These are phyloP conservation scores for human DNA, from an alignment of 2,113 vertebrate genomes.

Conservation along the genomic window DNA sequence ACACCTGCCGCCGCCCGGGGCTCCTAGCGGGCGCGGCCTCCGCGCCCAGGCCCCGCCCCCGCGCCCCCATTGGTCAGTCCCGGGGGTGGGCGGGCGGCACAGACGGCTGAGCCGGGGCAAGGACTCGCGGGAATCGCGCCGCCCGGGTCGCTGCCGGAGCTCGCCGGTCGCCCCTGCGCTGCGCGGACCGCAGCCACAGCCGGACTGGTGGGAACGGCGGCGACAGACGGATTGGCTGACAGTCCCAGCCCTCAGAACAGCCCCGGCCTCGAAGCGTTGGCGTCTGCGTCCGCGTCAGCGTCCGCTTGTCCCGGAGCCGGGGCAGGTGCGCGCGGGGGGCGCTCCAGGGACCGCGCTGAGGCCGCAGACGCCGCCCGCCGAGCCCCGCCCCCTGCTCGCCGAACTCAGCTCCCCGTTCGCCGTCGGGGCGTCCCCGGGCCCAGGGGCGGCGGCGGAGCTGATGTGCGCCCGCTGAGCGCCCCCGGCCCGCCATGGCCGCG, in stretches of 20 bases:
- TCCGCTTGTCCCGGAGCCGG: fast-evolving
- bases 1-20: neutral
- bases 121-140: neutral
- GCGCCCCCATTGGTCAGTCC: neutral
- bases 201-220: neutral
- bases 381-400: neutral
- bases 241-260: neutral
- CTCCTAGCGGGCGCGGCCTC: neutral
- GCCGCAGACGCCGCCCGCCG: neutral
- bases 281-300: neutral
- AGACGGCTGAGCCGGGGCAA: fast-evolving
- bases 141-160: neutral
- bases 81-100: neutral
- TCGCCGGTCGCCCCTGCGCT: no score
- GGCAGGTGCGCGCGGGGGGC: neutral
- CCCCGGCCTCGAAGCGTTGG: neutral
- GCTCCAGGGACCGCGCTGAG: neutral
- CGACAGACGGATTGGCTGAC: neutral
- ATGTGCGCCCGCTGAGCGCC: neutral
- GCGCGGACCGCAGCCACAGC: neutral
- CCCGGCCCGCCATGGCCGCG: constrained; percentile 49
- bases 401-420: neutral
- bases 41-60: neutral
- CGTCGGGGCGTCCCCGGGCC: neutral
- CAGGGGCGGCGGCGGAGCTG: neutral